These are phyloP conservation scores for Naso thynnoides DNA, from an alignment of 2,797 vertebrate genomes.

Conservation along the genomic window DNA sequence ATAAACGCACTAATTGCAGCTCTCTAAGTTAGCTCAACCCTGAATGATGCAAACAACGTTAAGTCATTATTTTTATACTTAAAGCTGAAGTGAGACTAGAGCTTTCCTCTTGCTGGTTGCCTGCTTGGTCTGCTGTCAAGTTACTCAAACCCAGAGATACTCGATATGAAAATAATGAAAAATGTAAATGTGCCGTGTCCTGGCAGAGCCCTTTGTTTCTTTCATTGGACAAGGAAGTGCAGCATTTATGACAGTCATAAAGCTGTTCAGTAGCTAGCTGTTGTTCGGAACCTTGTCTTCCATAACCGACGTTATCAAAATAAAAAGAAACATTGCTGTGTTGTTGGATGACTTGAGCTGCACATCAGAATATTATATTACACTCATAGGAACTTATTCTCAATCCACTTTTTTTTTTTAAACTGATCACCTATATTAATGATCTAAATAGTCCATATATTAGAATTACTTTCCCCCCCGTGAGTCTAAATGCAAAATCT, in stretches of 20 bases:
- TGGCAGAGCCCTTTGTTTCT: neutral
- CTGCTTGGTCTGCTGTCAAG: slow-evolving; percentile 13
- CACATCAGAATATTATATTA: neutral
- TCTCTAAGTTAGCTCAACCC: neutral
- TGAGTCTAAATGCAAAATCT: neutral
- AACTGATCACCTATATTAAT: neutral
- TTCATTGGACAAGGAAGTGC: slow-evolving; percentile 43
- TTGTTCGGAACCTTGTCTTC: slow-evolving; percentile 7
- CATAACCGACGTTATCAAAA: slow-evolving; percentile 3
- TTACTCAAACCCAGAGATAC: neutral
- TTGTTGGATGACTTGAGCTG: slow-evolving; percentile 4
- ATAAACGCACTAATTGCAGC: neutral
- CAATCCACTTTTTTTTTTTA: slow-evolving; percentile 2
- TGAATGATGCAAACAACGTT: neutral
- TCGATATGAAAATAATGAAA: neutral
- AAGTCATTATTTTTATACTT: neutral
- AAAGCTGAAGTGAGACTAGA: neutral
- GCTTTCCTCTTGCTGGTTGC: slow-evolving; percentile 4
- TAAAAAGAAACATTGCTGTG: neutral
- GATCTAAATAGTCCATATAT: neutral
- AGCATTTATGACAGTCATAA: slow-evolving; percentile 37
- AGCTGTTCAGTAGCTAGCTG: slow-evolving; percentile 14
- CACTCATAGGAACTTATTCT: neutral
- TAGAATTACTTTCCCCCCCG: neutral
- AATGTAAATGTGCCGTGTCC: neutral